Evolutionary conservation across 1,140 invertebrate species (phyloP).

Genomic region (Lethrus apterus): DNA sequence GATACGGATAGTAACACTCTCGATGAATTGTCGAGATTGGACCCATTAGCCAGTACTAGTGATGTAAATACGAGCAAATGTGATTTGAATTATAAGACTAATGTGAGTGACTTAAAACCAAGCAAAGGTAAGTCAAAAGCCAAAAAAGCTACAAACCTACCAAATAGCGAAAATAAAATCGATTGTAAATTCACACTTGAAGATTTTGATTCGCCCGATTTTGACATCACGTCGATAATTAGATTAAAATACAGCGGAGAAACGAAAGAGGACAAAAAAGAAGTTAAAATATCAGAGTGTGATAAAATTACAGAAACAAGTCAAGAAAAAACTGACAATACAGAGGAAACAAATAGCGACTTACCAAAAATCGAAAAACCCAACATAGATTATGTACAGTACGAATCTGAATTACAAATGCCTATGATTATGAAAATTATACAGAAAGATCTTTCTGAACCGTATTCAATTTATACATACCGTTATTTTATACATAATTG

Average conservation of each 20-base stretch:
- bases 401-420: slow-evolving; percentile 87
- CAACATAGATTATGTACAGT: slow-evolving; percentile 61
- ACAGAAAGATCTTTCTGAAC: slow-evolving; percentile 97
- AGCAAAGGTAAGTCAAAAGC: slow-evolving; percentile 9
- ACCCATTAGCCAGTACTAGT: slow-evolving; percentile 2
- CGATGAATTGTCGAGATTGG: not conserved
- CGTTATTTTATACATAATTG: slow-evolving; percentile 99
- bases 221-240: slow-evolving; percentile 10
- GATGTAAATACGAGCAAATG: slow-evolving; percentile 9
- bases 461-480: slow-evolving; percentile 99
- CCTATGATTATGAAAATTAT: slow-evolving; percentile 96
- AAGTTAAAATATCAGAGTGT: not conserved
- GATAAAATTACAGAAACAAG: not conserved
- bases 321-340: not conserved
- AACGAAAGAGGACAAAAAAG: slow-evolving; percentile 3
- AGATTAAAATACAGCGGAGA: slow-evolving; percentile 4
- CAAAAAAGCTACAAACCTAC: slow-evolving; percentile 1
- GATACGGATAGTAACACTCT: slow-evolving; percentile 7
- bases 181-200: slow-evolving; percentile 7
- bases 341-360: not conserved
- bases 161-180: slow-evolving; percentile 3
- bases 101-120: slow-evolving; percentile 11
- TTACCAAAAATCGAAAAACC: slow-evolving; percentile 7
- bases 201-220: not conserved
- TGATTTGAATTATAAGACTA: no score